Evolutionary conservation across 2,888 invertebrate species (phyloP), one percentile per base, ranked within the genome.

Genomic region (Alloplasta piceator): DNA sequence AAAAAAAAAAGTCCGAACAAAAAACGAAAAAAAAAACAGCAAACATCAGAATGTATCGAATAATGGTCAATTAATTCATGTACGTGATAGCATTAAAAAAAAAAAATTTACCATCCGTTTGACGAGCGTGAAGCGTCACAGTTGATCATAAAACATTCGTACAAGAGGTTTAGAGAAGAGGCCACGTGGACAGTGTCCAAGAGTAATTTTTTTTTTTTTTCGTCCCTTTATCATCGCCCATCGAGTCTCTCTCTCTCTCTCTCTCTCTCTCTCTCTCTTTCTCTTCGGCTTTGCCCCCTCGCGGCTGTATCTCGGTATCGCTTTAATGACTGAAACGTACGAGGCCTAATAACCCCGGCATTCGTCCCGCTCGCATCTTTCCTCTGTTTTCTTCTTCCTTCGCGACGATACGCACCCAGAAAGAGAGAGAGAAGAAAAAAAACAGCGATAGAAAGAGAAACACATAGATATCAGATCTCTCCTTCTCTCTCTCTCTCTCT

Each of bases 291-390:
- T 43, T 26, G 41, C 48, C 74, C 48, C 74, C 81, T 77, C 52
- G 70, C 74, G 81, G 78, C 78, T 56, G 50, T 66, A 77, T 77
- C 73, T 58, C 68, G 68, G 68, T 74, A 78, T 81, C 78, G 78
- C 48, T 81, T 82, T 82, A 82, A 82, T 82, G 81, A 82, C 81
- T 78, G 74, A 82, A 78, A 82, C 81, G 81, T 82, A 82, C 81
- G 81, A 82, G 70, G 81, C 75, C 78, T 82, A 82, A 82, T 82
- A 81, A 82, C 82, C 72, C 26, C 73, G 68, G 80, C 68, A 82
- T 80, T 80, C 75, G 78, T 77, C 74, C 78, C 73, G 70, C 63
- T 74, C 64, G 70, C 66, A 12, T 76, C 61, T 67, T 48, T 72
- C 75, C 75, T 75, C 61, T 75, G 43, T 61, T 70, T 76, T 26